A percentile compares a stretch with the other conserved stretches of the same genome.
phyloP scores from a whole-genome alignment of 2,113 vertebrate genomes.

The cattle (Bos taurus) region ARS-UCD2.0 NC_037333.1:116529001-116529500 shows the following conservation, averaged over 20 bases:
- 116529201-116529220: not conserved
- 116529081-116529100: not conserved
- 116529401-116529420: not conserved
- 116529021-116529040: not conserved
- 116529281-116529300: not conserved
- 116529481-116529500: not conserved
- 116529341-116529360: not conserved
- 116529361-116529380: not conserved
- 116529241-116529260: not conserved
- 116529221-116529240: not conserved
- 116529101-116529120: not conserved
- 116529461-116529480: not conserved
- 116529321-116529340: not conserved
- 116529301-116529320: not conserved
- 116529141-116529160: not conserved
- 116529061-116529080: not conserved
- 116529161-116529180: not conserved
- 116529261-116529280: not conserved
- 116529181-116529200: not conserved
- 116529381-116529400: not conserved
- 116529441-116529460: not conserved
- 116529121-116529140: not conserved
- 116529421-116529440: not conserved
- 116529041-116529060: not conserved
- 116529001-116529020: not conserved